Evolutionary conservation across 2,797 vertebrate species (phyloP).

Genomic region (Malurus splendens): DNA sequence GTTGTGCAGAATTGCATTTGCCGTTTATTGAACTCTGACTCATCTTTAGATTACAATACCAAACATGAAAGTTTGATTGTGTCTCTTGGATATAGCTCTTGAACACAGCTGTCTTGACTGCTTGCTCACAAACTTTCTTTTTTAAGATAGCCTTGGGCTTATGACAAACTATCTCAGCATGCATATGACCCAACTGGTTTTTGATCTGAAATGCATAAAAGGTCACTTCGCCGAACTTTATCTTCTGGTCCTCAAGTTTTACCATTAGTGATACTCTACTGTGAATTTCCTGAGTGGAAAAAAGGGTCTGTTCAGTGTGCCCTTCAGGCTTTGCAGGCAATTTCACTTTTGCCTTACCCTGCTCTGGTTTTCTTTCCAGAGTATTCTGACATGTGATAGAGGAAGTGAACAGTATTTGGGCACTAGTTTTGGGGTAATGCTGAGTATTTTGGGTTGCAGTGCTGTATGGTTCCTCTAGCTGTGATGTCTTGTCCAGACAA

Average conservation of each 20-base stretch:
- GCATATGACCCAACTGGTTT: background rate
- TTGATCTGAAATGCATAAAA: background rate
- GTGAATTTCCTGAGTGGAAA: background rate
- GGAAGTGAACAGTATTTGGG: background rate
- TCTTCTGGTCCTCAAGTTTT: background rate
- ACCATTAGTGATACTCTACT: background rate
- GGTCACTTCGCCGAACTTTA: background rate
- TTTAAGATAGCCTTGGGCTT: background rate
- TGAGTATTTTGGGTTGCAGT: background rate
- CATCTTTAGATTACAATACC: background rate
- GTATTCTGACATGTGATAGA: background rate
- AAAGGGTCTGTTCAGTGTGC: background rate
- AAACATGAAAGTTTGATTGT: background rate
- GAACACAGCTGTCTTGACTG: background rate
- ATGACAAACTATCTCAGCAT: background rate
- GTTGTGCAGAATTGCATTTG: background rate
- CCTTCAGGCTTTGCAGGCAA: background rate
- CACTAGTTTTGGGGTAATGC: background rate
- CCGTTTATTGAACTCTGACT: constrained; percentile 3
- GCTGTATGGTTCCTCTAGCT: background rate
- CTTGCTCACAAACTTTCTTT: background rate
- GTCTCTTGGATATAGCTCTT: background rate
- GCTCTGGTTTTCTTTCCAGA: background rate
- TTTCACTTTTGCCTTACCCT: background rate
- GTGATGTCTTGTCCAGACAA: background rate